Evolutionary conservation across 1,140 invertebrate genomes (phyloP).

Genomic region (Leptonema lineaticorne): DNA sequence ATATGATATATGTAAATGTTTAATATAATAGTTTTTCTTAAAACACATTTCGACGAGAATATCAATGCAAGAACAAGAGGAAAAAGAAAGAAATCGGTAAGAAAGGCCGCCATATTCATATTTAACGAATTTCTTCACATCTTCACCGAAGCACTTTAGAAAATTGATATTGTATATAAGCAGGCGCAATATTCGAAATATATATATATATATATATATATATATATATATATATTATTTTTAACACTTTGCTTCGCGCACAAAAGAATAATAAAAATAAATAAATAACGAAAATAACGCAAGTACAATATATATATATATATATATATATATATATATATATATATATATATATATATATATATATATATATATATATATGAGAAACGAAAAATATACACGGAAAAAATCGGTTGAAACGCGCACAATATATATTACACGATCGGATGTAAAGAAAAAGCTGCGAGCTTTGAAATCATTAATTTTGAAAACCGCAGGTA

Average conservation of each 20-base stretch:
- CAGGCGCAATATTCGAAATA: neutral
- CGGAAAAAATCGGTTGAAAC: too few species aligned
- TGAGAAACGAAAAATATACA: too few species aligned
- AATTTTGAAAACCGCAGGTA: conserved; percentile 25
- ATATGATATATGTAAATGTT: too few species aligned
- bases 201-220: too few species aligned
- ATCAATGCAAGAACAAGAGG: too few species aligned
- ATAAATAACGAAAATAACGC: neutral
- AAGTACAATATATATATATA: neutral
- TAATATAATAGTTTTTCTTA: neutral
- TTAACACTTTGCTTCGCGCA: neutral
- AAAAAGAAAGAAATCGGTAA: too few species aligned
- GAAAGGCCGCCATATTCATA: too few species aligned
- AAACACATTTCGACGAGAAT: neutral
- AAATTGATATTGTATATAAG: conserved; percentile 11
- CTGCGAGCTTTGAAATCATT: conserved; percentile 16
- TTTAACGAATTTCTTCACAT: neutral
- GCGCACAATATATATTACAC: too few species aligned
- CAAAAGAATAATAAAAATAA: neutral
- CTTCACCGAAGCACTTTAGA: neutral
- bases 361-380: too few species aligned
- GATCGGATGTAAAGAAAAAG: conserved; percentile 9
- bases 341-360: too few species aligned
- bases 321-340: too few species aligned
- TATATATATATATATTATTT: too few species aligned